Percentiles rank a stretch among this genome's conserved stretches.
Conservation (phyloP, 2,888 invertebrate species). For the Eupithecia exiguata region DNA sequence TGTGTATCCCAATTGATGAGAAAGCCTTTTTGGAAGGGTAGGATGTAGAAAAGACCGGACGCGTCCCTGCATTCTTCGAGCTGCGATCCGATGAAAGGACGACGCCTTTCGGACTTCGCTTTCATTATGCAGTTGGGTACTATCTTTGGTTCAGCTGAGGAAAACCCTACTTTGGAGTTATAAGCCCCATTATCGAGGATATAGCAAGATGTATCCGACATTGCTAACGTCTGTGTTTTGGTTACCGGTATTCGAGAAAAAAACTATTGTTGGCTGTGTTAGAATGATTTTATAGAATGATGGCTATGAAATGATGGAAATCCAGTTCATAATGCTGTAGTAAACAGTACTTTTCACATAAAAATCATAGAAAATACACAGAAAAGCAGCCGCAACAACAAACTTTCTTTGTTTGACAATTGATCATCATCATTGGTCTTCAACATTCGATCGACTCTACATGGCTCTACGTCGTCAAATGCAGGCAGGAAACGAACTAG, state of each 20-base stretch:
- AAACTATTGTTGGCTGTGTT: not conserved
- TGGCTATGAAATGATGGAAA: not conserved
- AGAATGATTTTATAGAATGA: not conserved
- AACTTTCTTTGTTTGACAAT: not conserved
- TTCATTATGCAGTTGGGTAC: conserved; percentile 99
- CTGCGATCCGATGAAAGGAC: conserved; percentile 96
- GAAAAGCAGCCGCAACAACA: not conserved
- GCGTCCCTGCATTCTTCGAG: conserved; percentile 98
- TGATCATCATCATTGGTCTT: no score
- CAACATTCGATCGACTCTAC: no score
- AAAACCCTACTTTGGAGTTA: conserved; percentile 93
- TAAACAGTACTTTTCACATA: not conserved
- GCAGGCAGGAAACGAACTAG: no score
- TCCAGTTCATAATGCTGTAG: not conserved
- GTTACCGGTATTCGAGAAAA: conserved; percentile 50
- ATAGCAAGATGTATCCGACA: conserved; percentile 81
- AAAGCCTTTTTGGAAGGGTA: conserved; percentile 97
- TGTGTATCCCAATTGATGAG: conserved; percentile 98
- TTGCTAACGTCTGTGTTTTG: conserved; percentile 46
- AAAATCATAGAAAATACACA: not conserved
- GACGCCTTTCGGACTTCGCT: conserved; percentile 96
- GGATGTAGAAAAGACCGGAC: conserved; percentile 95
- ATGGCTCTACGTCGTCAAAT: no score
- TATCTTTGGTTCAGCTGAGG: conserved; percentile 87
- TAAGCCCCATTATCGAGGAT: conserved; percentile 96